Evolutionary conservation across 1,140 invertebrate genomes (phyloP).

Genomic region (Amyelois transitella): DNA sequence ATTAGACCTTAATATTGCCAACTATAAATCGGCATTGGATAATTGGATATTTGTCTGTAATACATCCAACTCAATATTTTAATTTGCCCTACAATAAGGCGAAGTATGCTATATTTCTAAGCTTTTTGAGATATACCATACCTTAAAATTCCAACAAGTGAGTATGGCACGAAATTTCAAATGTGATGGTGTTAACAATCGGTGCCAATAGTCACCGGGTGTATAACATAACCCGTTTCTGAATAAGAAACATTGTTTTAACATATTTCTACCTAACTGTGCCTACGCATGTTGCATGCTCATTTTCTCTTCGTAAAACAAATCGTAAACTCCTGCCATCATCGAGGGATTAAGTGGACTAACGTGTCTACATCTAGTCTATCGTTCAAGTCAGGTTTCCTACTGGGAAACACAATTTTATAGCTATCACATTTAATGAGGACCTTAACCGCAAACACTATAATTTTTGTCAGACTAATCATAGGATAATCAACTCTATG

Average conservation of each 20-base stretch:
- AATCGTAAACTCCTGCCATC: neutral
- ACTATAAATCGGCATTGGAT: too few species aligned
- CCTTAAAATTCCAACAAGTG: too few species aligned
- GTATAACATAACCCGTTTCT: too few species aligned
- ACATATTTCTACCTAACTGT: neutral
- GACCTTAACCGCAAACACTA: neutral
- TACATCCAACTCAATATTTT: too few species aligned
- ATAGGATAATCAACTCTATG: neutral
- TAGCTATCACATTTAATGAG: slow-evolving; percentile 9
- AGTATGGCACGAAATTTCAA: too few species aligned
- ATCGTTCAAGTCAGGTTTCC: neutral
- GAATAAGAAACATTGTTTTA: neutral
- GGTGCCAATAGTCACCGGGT: too few species aligned
- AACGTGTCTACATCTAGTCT: neutral
- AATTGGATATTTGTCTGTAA: too few species aligned
- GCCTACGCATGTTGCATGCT: neutral
- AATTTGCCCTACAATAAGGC: too few species aligned
- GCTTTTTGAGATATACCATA: too few species aligned
- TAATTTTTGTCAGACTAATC: neutral
- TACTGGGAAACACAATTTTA: slow-evolving; percentile 23
- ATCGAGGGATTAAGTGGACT: neutral
- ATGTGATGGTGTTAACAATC: too few species aligned
- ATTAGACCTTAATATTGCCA: too few species aligned
- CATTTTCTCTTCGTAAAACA: neutral
- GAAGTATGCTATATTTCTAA: too few species aligned